Evolutionary conservation across 2,113 vertebrate species (phyloP).

Genomic region (Brachypteracias leptosomus): DNA sequence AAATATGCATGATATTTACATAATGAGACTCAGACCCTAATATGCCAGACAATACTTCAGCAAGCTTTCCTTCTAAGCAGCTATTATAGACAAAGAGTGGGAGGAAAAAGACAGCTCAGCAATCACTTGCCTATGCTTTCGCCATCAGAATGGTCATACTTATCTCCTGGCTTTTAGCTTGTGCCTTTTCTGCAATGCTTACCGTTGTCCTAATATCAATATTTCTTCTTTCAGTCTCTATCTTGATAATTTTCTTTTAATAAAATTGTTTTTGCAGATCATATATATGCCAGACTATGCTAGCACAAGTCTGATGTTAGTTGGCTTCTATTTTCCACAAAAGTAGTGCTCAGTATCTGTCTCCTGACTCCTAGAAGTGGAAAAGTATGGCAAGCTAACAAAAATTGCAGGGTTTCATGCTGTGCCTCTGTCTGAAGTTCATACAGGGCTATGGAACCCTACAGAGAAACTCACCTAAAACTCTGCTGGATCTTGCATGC

Average conservation of each 20-base stretch:
- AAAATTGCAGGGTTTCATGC: not conserved
- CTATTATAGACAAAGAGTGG: not conserved
- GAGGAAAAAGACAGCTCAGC: not conserved
- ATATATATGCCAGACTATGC: not conserved
- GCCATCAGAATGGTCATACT: not conserved
- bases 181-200: not conserved
- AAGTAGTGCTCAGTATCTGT: not conserved
- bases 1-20: slow-evolving; percentile 30
- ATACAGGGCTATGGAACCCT: not conserved
- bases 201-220: not conserved
- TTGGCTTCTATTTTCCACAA: not conserved
- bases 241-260: not conserved
- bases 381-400: not conserved
- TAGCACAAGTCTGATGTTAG: not conserved
- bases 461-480: not conserved
- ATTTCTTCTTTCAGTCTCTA: not conserved
- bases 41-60: not conserved
- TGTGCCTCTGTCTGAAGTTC: not conserved
- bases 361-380: not conserved
- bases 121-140: not conserved
- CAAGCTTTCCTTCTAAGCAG: not conserved
- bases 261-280: not conserved
- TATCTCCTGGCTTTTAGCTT: not conserved
- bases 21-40: slow-evolving; percentile 2
- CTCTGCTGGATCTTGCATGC: not conserved